Percentiles rank a stretch among this genome's conserved stretches.
Conservation (phyloP, 2,888 invertebrate species). For the Agriopis marginaria region DNA sequence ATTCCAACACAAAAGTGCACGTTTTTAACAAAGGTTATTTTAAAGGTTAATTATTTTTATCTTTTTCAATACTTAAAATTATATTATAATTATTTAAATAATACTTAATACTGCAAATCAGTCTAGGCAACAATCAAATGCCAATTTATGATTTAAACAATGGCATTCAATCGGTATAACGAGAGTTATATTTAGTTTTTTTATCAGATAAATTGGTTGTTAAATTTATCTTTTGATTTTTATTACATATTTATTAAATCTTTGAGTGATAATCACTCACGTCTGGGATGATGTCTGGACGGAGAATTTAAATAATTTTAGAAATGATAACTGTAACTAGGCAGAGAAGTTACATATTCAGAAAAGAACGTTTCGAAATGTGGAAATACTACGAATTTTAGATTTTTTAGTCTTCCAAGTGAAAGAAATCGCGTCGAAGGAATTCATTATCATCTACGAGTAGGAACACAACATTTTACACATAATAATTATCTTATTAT, state of each 20-base stretch:
- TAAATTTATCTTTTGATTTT: background rate
- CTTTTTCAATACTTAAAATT: too few relatives aligned
- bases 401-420: too few relatives aligned
- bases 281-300: background rate
- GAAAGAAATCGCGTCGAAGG: too few relatives aligned
- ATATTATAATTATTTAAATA: background rate
- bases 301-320: background rate
- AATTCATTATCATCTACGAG: too few relatives aligned
- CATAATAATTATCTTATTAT: too few relatives aligned
- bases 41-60: too few relatives aligned
- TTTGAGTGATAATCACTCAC: background rate
- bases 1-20: background rate
- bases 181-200: conserved; percentile 2
- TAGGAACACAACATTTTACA: too few relatives aligned
- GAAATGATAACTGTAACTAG: background rate
- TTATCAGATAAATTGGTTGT: conserved; percentile 6
- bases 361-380: too few relatives aligned
- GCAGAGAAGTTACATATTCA: background rate
- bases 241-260: background rate
- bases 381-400: too few relatives aligned
- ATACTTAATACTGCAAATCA: background rate
- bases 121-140: background rate
- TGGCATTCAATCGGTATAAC: too few relatives aligned
- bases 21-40: too few relatives aligned
- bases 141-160: background rate